Base-by-base conservation (phyloP, 2,113 vertebrate genomes). In the Rhea americana region DNA sequence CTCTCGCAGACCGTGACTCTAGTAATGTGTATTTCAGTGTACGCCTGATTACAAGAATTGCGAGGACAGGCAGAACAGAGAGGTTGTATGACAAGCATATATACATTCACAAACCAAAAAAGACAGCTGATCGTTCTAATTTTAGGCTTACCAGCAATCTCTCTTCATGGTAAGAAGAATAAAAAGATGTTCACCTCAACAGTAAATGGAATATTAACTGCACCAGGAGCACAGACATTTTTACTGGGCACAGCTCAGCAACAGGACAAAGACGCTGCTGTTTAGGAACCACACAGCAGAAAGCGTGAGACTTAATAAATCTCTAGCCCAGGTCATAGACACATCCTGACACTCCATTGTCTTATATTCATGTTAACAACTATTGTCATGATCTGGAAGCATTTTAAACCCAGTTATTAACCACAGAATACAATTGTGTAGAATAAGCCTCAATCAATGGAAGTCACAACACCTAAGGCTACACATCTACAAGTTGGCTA, bases 1-100 rank as follows among this genome's bases (percentile, higher is more conserved):
- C 19, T 81, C 53, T 66, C 5, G 0, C 13, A 77, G 35, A 85
- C 1, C 25, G 43, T 0, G 0, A 41, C 26, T 48, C 24, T 43
- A 26, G n/a, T 4, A 67, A 39, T 4, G 1, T 35, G 65, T 56
- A 28, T 4, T 5, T 51, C 56, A 43, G 17, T n/a, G 32, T 35
- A 67, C 61, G 3, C 12, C 35, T 51, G 1, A 53, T 65, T 73
- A 74, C 1, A 51, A 91, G 53, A 92, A 53, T 13, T 32, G 43
- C 68, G 35, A 11, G 15, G 48, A 89, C 14, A 82, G 45, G 53
- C 43, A 89, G 82, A 82, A 79, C 6, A 53, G 41, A 86, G 21
- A 18, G 7, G 2, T 11, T 1, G 25, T 30, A 5, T 62, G 48
- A 62, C 45, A 76, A 85, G 55, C 7, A 55, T 26, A 7, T 30